Percentiles rank a stretch among this genome's conserved stretches.
These are phyloP conservation scores for Coreius guichenoti DNA, from an alignment of 2,797 vertebrate genomes.

Conservation along the genomic window DNA sequence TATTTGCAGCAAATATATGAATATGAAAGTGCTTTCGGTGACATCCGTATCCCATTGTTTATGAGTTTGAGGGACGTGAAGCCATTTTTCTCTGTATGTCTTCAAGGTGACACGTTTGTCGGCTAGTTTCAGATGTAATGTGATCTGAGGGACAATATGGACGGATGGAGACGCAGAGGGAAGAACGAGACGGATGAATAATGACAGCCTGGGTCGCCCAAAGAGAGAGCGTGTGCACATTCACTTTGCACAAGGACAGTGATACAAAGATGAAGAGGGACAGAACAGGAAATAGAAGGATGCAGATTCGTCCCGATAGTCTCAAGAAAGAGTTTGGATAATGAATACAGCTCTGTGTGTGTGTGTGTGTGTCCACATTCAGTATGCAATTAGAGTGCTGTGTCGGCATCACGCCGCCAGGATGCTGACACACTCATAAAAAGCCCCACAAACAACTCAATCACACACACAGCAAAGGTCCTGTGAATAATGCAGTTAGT, in stretches of 20 bases:
- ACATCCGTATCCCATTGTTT: conserved; percentile 1
- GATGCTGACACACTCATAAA: conserved; percentile 50
- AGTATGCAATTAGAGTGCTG: conserved; percentile 50
- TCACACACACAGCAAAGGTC: conserved; percentile 11
- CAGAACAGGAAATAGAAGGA: conserved; percentile 39
- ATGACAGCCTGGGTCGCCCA: conserved; percentile 31
- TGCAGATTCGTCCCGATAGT: conserved; percentile 12
- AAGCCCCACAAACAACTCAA: conserved; percentile 18
- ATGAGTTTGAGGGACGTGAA: conserved; percentile 4
- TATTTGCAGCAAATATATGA: conserved; percentile 1
- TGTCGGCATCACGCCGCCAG: conserved; percentile 31
- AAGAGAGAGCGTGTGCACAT: conserved; percentile 24
- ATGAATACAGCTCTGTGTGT: conserved; percentile 42
- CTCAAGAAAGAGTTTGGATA: conserved; percentile 37
- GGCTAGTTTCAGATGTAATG: conserved; percentile 46
- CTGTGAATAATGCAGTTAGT: conserved; percentile 21
- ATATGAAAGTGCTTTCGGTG: background rate
- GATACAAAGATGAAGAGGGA: conserved; percentile 35
- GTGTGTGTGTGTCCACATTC: conserved; percentile 39
- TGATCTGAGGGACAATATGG: conserved; percentile 49
- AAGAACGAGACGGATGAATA: conserved; percentile 52
- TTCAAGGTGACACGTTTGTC: conserved; percentile 24
- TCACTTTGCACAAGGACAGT: conserved; percentile 33
- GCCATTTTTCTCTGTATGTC: conserved; percentile 14
- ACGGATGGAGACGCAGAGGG: conserved; percentile 15